Evolutionary conservation across 2,888 invertebrate genomes (phyloP).

Genomic region (Lasioglossum zephyrum): DNA sequence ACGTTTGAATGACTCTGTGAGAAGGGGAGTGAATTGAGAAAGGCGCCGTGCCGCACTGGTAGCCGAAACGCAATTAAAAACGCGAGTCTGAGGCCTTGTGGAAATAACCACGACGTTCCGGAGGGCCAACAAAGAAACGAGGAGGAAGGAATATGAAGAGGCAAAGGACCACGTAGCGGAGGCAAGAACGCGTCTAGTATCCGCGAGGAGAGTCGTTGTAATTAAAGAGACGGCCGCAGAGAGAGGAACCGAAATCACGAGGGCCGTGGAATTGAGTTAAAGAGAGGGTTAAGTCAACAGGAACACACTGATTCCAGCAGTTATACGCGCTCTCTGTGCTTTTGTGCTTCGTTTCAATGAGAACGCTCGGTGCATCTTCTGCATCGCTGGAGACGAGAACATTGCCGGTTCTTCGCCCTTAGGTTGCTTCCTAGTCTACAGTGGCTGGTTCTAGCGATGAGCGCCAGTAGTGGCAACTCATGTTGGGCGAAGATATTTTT

Average conservation of each 20-base stretch:
- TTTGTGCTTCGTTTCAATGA: background rate
- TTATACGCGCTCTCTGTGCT: background rate
- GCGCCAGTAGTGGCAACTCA: too few relatives aligned
- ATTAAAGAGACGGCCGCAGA: background rate
- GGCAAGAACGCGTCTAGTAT: conserved; percentile 1
- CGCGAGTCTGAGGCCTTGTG: background rate
- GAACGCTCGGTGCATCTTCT: background rate
- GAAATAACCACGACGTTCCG: background rate
- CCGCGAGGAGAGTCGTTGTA: background rate
- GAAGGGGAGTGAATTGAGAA: background rate
- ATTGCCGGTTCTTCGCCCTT: too few relatives aligned
- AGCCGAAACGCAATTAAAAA: background rate
- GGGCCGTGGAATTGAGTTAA: background rate
- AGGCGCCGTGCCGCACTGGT: background rate
- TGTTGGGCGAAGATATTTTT: too few relatives aligned
- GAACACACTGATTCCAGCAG: background rate
- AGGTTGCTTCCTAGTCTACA: too few relatives aligned
- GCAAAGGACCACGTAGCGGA: background rate
- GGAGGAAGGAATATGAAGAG: background rate
- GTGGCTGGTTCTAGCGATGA: too few relatives aligned
- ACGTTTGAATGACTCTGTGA: background rate
- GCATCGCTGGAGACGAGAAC: background rate
- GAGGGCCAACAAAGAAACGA: background rate
- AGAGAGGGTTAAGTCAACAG: background rate
- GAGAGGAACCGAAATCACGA: background rate